Evolutionary conservation across 1,140 invertebrate genomes (phyloP).

Genomic region (Carcinoscorpius rotundicauda): DNA sequence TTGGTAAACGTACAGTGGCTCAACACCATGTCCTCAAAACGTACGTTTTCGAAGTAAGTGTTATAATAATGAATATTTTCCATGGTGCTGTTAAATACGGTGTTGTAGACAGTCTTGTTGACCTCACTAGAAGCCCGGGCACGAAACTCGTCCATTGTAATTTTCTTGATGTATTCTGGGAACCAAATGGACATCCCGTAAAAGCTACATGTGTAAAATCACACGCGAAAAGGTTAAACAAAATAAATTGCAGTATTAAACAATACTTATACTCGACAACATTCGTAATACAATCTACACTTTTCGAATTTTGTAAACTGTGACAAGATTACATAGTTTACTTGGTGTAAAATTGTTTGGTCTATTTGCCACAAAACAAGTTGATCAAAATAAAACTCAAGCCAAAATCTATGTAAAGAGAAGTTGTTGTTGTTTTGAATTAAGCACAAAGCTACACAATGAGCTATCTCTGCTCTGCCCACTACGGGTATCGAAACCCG

Average conservation of each 20-base stretch:
- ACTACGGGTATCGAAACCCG: no score
- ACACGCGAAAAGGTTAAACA: no score
- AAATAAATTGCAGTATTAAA: no score
- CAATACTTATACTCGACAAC: background rate
- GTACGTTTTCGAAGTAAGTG: constrained; percentile 25
- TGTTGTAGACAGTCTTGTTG: constrained; percentile 2
- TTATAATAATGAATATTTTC: constrained; percentile 28
- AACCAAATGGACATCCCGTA: constrained; percentile 45
- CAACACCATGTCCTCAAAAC: constrained; percentile 26
- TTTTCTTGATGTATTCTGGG: constrained; percentile 39
- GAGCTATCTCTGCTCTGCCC: no score
- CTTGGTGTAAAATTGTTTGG: background rate
- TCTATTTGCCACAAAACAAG: no score
- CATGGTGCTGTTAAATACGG: constrained; percentile 13
- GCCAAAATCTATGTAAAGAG: no score
- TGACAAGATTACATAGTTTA: background rate
- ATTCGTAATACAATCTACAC: background rate
- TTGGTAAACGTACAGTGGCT: constrained; percentile 30
- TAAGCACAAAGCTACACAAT: no score
- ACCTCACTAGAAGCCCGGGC: constrained; percentile 18
- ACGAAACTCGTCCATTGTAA: constrained; percentile 33
- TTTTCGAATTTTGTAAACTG: background rate
- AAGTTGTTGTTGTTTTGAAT: no score
- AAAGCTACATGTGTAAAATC: constrained; percentile 30
- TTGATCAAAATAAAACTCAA: no score